phyloP scores from a whole-genome alignment of 64 coral and sea anemone genomes.

The Montipora foliosa region DNA sequence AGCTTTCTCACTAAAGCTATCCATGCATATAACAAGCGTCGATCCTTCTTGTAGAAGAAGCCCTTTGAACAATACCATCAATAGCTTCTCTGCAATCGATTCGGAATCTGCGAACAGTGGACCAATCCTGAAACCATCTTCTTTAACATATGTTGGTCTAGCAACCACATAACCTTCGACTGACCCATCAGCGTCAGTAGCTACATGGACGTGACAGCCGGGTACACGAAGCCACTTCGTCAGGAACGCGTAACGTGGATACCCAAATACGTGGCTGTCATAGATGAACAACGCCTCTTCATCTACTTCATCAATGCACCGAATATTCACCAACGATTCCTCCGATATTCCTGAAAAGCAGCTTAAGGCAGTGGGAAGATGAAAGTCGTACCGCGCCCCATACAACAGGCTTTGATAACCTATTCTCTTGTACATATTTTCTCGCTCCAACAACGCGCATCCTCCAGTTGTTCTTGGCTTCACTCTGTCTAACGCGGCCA shows the following conservation, averaged over 20 bases:
- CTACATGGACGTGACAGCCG: conserved; percentile 31
- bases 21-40: background rate
- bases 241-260: conserved; percentile 34
- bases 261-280: conserved; percentile 44
- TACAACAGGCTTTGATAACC: conserved; percentile 4
- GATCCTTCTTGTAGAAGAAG: conserved; percentile 13
- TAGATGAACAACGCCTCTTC: conserved; percentile 5
- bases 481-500: background rate
- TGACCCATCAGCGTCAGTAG: conserved; percentile 6
- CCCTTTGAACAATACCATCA: conserved; percentile 34
- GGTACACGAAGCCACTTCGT: background rate
- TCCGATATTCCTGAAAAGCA: background rate
- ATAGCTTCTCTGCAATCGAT: conserved; percentile 33
- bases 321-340: background rate
- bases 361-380: background rate
- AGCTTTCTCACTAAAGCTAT: background rate
- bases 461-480: background rate
- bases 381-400: background rate
- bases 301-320: background rate
- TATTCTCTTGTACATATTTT: background rate
- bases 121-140: conserved; percentile 49
- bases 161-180: conserved; percentile 47
- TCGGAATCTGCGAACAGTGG: conserved; percentile 35
- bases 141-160: conserved; percentile 20
- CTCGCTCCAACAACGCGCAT: background rate